A percentile compares a stretch with the other conserved stretches of the same genome.
These are phyloP conservation scores for Cyclophora punctaria DNA, from an alignment of 2,888 invertebrate species.

Conservation along the genomic window DNA sequence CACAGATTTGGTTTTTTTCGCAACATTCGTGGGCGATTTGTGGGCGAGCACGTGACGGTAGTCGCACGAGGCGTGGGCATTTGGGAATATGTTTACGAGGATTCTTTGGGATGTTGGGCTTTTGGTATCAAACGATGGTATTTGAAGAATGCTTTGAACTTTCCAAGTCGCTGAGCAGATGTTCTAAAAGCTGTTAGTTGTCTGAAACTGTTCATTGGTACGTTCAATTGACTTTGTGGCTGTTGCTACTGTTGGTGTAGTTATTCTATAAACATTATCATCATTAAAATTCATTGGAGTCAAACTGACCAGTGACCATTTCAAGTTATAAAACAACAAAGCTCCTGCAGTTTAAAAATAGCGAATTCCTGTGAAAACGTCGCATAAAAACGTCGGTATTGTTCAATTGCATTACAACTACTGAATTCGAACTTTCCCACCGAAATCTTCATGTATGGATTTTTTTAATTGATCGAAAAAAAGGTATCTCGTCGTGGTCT, in stretches of 20 bases:
- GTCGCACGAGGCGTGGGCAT: slow-evolving; percentile 63
- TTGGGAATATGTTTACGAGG: slow-evolving; percentile 1
- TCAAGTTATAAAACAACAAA: slow-evolving; percentile 30
- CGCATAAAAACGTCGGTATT: slow-evolving; percentile 44
- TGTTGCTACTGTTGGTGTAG: too few relatives aligned
- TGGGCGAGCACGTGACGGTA: slow-evolving; percentile 69
- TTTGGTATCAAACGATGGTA: too few relatives aligned
- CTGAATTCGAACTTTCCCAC: slow-evolving; percentile 58
- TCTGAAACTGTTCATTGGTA: too few relatives aligned
- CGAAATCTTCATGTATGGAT: slow-evolving; percentile 51
- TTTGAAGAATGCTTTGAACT: too few relatives aligned
- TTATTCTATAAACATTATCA: too few relatives aligned
- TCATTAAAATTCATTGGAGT: too few relatives aligned
- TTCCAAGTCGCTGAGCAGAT: too few relatives aligned
- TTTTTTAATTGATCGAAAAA: slow-evolving; percentile 57
- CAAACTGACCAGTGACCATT: not conserved
- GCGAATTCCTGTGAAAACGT: slow-evolving; percentile 39
- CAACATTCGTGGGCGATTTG: slow-evolving; percentile 65
- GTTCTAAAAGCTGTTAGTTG: too few relatives aligned
- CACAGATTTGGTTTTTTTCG: slow-evolving; percentile 66
- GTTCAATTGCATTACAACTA: slow-evolving; percentile 48
- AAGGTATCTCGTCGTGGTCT: slow-evolving; percentile 37
- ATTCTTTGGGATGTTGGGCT: too few relatives aligned
- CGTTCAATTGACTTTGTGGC: too few relatives aligned
- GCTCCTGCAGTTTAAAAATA: slow-evolving; percentile 39